Conservation (phyloP, 2,113 vertebrate genomes). For the Microcebus jonahi region DNA sequence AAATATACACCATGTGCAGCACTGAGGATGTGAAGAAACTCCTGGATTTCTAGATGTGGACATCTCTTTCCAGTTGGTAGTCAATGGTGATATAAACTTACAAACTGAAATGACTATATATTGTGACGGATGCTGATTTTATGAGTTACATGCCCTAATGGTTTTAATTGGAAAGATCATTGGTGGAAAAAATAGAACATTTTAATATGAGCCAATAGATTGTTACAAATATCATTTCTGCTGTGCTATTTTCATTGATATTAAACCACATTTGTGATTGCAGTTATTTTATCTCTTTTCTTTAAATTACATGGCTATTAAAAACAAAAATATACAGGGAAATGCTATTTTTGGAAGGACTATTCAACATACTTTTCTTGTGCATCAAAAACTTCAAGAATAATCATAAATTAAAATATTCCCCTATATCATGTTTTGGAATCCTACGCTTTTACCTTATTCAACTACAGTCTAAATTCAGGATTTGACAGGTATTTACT, state of each 20-base stretch:
- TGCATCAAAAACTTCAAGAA: constrained; percentile 3
- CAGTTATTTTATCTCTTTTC: background rate
- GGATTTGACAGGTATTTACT: background rate
- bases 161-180: background rate
- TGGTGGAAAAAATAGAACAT: background rate
- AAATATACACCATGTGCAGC: accelerated
- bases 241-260: background rate
- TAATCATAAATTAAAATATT: background rate
- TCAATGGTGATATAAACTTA: background rate
- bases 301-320: background rate
- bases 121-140: background rate
- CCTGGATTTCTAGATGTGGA: background rate
- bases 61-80: background rate
- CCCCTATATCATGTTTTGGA: background rate
- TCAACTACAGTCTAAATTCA: background rate
- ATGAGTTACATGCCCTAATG: background rate
- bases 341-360: constrained; percentile 4
- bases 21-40: background rate
- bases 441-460: background rate
- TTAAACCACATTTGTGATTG: background rate
- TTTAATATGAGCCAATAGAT: background rate
- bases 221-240: background rate
- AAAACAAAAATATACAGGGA: background rate
- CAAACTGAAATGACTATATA: background rate
- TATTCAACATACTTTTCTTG: background rate